phyloP scores from a whole-genome alignment of 1,140 invertebrate genomes.

The Platyura marginata region DNA sequence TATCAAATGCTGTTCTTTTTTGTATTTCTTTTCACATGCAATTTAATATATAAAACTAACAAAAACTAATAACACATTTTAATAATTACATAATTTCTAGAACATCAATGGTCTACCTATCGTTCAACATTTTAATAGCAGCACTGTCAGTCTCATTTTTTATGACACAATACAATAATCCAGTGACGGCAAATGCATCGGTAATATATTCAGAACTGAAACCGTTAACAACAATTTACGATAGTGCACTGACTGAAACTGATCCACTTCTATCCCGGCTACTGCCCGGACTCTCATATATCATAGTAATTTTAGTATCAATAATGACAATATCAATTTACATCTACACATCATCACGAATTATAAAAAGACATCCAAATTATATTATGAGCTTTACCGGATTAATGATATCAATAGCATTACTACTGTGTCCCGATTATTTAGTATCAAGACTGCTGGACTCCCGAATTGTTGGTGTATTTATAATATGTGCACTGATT shows the following conservation, averaged over 20 bases:
- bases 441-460: conserved; percentile 18
- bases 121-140: conserved; percentile 22
- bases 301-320: conserved; percentile 14
- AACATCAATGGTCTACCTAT: conserved; percentile 21
- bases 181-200: conserved; percentile 5
- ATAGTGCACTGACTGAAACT: conserved; percentile 8
- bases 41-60: too few relatives aligned
- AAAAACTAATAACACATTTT: too few relatives aligned
- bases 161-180: conserved; percentile 20
- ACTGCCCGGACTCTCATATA: conserved; percentile 16
- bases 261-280: conserved; percentile 10
- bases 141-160: conserved; percentile 21
- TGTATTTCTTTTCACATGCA: background rate
- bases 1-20: background rate
- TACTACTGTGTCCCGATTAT: conserved; percentile 17
- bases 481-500: conserved; percentile 17
- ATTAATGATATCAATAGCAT: conserved; percentile 16
- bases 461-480: conserved; percentile 17
- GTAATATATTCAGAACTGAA: conserved; percentile 19
- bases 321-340: conserved; percentile 18
- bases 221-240: conserved; percentile 20
- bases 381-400: conserved; percentile 21
- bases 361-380: conserved; percentile 18
- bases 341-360: conserved; percentile 17
- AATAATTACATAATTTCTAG: conserved; percentile 5